Evolutionary conservation across 2,888 invertebrate species (phyloP), one percentile per base, ranked within the genome.

Genomic region (Gibbula magus): DNA sequence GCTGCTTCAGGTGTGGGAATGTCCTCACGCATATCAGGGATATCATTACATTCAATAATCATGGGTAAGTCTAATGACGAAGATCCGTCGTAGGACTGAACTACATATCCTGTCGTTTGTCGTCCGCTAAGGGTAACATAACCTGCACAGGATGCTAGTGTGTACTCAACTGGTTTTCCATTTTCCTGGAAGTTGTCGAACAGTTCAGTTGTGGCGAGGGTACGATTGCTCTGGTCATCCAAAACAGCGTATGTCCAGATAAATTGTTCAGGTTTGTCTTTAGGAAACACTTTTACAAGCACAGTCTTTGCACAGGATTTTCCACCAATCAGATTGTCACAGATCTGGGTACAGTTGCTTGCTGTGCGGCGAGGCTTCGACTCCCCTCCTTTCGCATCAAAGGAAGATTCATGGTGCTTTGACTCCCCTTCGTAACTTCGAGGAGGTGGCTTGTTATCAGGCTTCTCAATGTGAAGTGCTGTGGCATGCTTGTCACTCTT

Each of bases 1-100:
- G 81, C 83, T 25, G 82, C 56, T 18, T 83, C 51, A n/a, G 79
- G 79, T 1, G 82, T 85, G 2, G 82, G 81, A 5, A 85, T 83
- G 4, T 85, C 79, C 16, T 78, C 61, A 18, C 78, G 67, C 5
- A 74, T 51, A 45, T 79, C 52, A 13, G 83, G 81, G 39, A 85
- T 80, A 2, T 83, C 32, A 35, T 75, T 32, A 51, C 84, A 84
- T 39, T 84, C 83, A 29, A 81, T 80, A 4, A 84, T 22, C 0
- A 22, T 16, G 2, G 83, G 84, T 5, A 82, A 66, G 1, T 75
- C 73, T 16, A 78, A 20, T 18, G n/a, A 20, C 1, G 45, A n/a
- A 4, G 25, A 52, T 1, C 79, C 81, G 56, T 83, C 79, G n/a
- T 73, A n/a, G 1, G 79, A 51, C 39, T 79, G 39, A 32, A 83